Evolutionary conservation across 2,113 vertebrate species (phyloP).

Genomic region (Ophthalmolycus amberensis): DNA sequence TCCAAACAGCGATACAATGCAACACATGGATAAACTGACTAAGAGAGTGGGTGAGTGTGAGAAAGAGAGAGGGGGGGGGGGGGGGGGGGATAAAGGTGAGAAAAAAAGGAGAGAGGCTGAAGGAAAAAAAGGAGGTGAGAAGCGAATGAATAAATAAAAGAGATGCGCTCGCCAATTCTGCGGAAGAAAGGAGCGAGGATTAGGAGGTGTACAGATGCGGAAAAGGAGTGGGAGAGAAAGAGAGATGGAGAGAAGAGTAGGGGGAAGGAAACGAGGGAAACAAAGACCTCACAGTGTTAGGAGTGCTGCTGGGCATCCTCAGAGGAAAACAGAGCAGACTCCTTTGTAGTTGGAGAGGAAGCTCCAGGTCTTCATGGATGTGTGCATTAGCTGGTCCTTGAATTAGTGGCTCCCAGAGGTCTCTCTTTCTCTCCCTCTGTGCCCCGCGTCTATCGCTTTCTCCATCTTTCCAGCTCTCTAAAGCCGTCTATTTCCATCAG

Average conservation of each 20-base stretch:
- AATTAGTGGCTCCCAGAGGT: slow-evolving; percentile 67
- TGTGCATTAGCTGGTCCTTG: slow-evolving; percentile 70
- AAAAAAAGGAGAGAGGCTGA: slow-evolving; percentile 15
- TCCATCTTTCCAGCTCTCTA: slow-evolving; percentile 43
- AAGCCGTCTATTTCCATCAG: slow-evolving; percentile 45
- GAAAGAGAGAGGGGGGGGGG: not conserved
- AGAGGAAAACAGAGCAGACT: slow-evolving; percentile 67
- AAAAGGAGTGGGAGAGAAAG: slow-evolving; percentile 48
- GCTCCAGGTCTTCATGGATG: slow-evolving; percentile 74
- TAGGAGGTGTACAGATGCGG: slow-evolving; percentile 66
- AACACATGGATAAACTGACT: slow-evolving; percentile 33
- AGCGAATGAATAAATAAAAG: slow-evolving; percentile 69
- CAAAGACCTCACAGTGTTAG: slow-evolving; percentile 75
- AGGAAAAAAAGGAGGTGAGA: slow-evolving; percentile 41
- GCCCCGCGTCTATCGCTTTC: slow-evolving; percentile 44
- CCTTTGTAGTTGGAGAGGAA: slow-evolving; percentile 74
- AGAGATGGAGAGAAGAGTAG: slow-evolving; percentile 28
- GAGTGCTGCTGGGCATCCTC: slow-evolving; percentile 76
- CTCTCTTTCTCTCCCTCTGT: slow-evolving; percentile 23
- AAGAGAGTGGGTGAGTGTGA: slow-evolving; percentile 32
- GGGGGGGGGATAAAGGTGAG: slow-evolving; percentile 17
- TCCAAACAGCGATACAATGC: slow-evolving; percentile 38
- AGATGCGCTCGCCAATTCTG: slow-evolving; percentile 46
- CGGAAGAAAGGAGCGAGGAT: slow-evolving; percentile 61
- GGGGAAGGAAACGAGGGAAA: slow-evolving; percentile 52